A percentile compares a stretch with the other conserved stretches of the same genome.
Evolutionary conservation across 64 coral and sea anemone species (phyloP).

Genomic region (Actinia equina): DNA sequence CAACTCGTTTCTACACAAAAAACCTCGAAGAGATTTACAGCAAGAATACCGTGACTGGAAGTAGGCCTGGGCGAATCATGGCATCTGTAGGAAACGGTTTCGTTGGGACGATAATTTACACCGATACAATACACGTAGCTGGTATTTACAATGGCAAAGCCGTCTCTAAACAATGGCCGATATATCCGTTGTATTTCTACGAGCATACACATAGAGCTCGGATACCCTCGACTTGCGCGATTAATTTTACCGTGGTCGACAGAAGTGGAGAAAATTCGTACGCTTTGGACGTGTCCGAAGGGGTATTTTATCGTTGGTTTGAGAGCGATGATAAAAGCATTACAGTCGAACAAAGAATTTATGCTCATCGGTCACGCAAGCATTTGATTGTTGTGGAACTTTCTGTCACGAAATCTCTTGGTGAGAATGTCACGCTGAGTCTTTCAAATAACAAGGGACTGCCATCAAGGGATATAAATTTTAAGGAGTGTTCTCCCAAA

Average conservation of each 20-base stretch:
- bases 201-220: conserved; percentile 78
- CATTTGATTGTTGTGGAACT: conserved; percentile 83
- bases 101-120: conserved; percentile 68
- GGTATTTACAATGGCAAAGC: conserved; percentile 72
- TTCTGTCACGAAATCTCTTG: conserved; percentile 62
- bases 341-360: conserved; percentile 72
- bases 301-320: conserved; percentile 87
- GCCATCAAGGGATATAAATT: conserved; percentile 50
- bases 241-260: conserved; percentile 48
- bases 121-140: conserved; percentile 76
- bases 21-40: conserved; percentile 40
- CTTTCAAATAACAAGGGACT: conserved; percentile 64
- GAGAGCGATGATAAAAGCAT: conserved; percentile 26
- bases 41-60: conserved; percentile 23
- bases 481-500: neutral
- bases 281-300: conserved; percentile 73
- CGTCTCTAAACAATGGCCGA: conserved; percentile 25
- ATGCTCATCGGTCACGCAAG: conserved; percentile 77
- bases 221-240: conserved; percentile 65
- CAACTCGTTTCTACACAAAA: conserved; percentile 68
- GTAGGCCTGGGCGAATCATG: conserved; percentile 71
- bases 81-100: conserved; percentile 81
- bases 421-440: conserved; percentile 30
- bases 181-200: conserved; percentile 73
- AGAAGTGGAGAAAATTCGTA: conserved; percentile 41